These are phyloP conservation scores for Carettochelys insculpta DNA, from an alignment of 2,113 vertebrate species.

Conservation along the genomic window DNA sequence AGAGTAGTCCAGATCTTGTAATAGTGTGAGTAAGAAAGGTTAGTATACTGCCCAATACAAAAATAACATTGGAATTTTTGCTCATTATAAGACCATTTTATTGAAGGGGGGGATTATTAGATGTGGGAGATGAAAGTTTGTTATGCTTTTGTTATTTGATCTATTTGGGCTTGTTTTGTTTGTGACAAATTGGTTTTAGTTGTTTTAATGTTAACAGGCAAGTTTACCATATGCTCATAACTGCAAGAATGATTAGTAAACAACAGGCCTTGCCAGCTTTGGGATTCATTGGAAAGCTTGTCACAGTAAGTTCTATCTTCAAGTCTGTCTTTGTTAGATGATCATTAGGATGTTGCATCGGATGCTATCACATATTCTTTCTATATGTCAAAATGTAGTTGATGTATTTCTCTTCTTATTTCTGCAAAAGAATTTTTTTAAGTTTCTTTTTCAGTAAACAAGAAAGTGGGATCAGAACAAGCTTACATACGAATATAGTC, in stretches of 20 bases:
- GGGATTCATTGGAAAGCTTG: constrained; percentile 64
- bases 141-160: background rate
- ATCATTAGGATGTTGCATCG: constrained; percentile 20
- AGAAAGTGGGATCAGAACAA: background rate
- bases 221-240: constrained; percentile 52
- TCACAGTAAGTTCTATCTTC: constrained; percentile 19
- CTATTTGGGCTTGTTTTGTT: constrained; percentile 15
- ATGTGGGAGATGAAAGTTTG: background rate
- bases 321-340: constrained; percentile 41
- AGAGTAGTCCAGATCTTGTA: background rate
- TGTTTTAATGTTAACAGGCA: constrained; percentile 54
- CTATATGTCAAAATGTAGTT: background rate
- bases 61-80: background rate
- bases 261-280: constrained; percentile 40
- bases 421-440: background rate
- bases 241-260: constrained; percentile 52
- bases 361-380: constrained; percentile 23
- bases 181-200: constrained; percentile 45
- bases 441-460: constrained; percentile 13
- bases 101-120: background rate
- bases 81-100: background rate
- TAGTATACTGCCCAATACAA: background rate
- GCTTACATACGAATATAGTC: constrained; percentile 23
- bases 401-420: background rate
- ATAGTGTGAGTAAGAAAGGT: background rate